Conservation (phyloP, 2,113 vertebrate species). For the Petrocephalus zakoni region DNA sequence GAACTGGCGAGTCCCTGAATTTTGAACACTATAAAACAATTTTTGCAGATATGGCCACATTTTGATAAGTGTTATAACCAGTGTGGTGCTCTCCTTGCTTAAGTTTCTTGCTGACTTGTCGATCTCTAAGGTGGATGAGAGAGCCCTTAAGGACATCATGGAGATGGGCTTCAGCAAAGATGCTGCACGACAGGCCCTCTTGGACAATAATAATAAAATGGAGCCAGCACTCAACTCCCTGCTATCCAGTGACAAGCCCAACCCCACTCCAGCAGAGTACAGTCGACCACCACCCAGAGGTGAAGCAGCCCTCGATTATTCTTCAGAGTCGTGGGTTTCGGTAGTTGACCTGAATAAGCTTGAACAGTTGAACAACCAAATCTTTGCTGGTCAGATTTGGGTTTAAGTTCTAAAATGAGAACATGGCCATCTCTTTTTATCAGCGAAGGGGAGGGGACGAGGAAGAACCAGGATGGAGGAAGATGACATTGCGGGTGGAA, state of each 20-base stretch:
- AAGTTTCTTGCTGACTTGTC: background rate
- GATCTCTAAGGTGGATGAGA: constrained; percentile 81
- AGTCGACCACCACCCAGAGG: constrained; percentile 67
- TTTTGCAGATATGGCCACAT: background rate
- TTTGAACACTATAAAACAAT: background rate
- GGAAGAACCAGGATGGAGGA: constrained; percentile 78
- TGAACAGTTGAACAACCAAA: background rate
- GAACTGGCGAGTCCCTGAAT: constrained; percentile 74
- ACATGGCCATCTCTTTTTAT: background rate
- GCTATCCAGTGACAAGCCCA: constrained; percentile 71
- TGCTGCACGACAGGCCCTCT: constrained; percentile 82
- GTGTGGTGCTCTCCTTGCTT: background rate
- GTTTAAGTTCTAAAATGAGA: background rate
- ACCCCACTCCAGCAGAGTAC: constrained; percentile 47
- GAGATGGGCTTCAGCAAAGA: constrained; percentile 98
- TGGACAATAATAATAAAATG: constrained; percentile 92
- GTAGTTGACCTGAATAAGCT: background rate
- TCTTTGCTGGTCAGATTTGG: background rate
- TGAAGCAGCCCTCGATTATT: constrained; percentile 39
- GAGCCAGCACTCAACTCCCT: constrained; percentile 91
- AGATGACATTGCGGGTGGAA: constrained; percentile 75
- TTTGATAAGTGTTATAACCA: background rate
- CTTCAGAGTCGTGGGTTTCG: background rate
- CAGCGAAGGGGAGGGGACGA: constrained; percentile 80
- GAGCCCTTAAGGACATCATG: constrained; percentile 87